A percentile compares a stretch with the other conserved stretches of the same genome.
These are phyloP conservation scores for Alaudala cheleensis DNA, from an alignment of 2,113 vertebrate genomes.

Conservation along the genomic window DNA sequence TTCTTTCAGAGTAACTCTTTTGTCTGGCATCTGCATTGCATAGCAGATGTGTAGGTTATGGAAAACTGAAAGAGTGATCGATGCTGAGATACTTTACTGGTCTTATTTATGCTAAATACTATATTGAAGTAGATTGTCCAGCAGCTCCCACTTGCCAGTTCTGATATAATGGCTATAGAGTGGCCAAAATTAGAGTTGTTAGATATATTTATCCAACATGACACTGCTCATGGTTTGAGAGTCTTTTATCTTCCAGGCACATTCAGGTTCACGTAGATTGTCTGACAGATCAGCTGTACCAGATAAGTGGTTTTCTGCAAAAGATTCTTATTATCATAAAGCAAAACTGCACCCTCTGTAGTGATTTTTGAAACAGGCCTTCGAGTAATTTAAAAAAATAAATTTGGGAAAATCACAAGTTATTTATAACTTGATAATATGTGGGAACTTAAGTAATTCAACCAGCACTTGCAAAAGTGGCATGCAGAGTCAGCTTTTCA, in stretches of 20 bases:
- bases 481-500: constrained; percentile 4
- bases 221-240: background rate
- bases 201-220: background rate
- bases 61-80: background rate
- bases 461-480: background rate
- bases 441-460: background rate
- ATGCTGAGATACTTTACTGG: background rate
- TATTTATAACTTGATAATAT: background rate
- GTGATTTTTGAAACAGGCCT: background rate
- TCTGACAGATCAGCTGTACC: background rate
- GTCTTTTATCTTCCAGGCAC: background rate
- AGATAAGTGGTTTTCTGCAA: background rate
- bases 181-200: background rate
- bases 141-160: background rate
- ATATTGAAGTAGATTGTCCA: background rate
- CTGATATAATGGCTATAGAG: background rate
- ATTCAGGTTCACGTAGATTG: background rate
- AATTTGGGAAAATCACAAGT: background rate
- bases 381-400: background rate
- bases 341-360: background rate
- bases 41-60: background rate
- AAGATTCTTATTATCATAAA: background rate
- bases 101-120: background rate
- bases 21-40: background rate
- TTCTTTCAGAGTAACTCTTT: background rate